Base-by-base conservation (phyloP, 2,888 invertebrate genomes). In the Lucinisca nassula region DNA sequence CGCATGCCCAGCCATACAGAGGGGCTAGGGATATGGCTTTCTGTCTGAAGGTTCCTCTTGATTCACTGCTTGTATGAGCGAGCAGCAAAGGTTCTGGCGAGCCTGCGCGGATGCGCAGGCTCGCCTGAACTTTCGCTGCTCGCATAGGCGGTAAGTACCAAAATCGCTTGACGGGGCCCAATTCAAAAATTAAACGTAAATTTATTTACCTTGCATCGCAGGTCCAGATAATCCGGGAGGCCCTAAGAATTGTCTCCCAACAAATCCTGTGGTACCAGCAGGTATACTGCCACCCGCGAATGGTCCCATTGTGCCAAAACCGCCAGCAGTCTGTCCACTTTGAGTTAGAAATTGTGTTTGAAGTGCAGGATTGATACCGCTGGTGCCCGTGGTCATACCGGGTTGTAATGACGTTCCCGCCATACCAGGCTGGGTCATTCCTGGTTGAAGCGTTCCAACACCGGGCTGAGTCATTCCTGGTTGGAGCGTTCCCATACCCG, bases 301-400 rank as follows among this genome's bases (percentile, higher is more conserved):
- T 24, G 74, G 74, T 27, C 49, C 45, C 74, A 49, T 45, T 1
- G 74, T 74, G 12, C 74, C 49, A 30, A 74, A 74, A 24, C 74
- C 74, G 24, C 40, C 45, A 35, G 49, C 45, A 24, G 45, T 30
- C 72, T 21, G 40, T 21, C 49, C 30, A 49, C 45, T 27, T 30
- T 74, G 74, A n/a, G 45, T 30, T 3, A 74, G 38, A 27, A 74
- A 30, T 21, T 74, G 74, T 30, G 49, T 30, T n/a, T 74, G 40
- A 12, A 74, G 6, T 12, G 40, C 49, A 3, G 45, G 45, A 24
- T 27, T 45, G 14, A 74, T n/a, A 10, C 74, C 74, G n/a, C 24
- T n/a, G 61, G 61, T 61, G 2, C 12, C 10, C 17, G 49, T 49
- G 17, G 24, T 49, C 3, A 74, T 17, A 17, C 74, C 74, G 2